Evolutionary conservation across 1,140 invertebrate species (phyloP), one percentile per base, ranked within the genome.

Genomic region (Drosophila sturtevanti): DNA sequence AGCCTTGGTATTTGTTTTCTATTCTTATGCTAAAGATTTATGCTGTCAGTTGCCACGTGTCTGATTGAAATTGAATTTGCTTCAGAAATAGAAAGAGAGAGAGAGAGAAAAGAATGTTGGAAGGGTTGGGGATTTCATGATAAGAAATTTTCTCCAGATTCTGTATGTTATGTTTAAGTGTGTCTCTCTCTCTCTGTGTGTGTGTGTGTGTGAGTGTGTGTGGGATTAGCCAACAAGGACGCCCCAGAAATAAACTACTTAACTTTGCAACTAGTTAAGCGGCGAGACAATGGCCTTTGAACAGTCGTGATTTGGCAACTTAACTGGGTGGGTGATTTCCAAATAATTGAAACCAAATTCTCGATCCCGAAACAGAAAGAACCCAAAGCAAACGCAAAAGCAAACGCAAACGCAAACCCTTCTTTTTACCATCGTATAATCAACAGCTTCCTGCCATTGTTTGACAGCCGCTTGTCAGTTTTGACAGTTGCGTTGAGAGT

Each of bases 211-310:
- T 62, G 56, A 55, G 61, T 74, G 54, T 71, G 82, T 54, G 62
- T 66, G 75, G 81, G 81, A 86, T 86, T 86, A 86, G 65, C 68
- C 24, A 55, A 64, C 72, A 61, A 38, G 56, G 63, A 56, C 58
- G 60, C 55, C 51, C 75, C 37, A 59, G 68, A 79, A 66, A 71
- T 84, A 87, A 87, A 87, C 84, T 87, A 87, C 84, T 87, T 87
- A 87, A 87, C 84, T 87, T 82, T 80, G 84, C 79, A 87, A 89
- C 84, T 89, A 87, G 84, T 84, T 89, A 82, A 79, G 77, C 81
- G 65, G 69, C 75, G 67, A 85, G 81, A 86, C 81, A 85, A 85
- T 70, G 81, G 35, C 48, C 48, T 24, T 41, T 54, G 34, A 54
- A 55, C 48, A 62, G 65, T 54, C 64, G 73, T 85, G 81, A 84